These are phyloP conservation scores for Fragum sueziense DNA, from an alignment of 2,888 invertebrate genomes.

Conservation along the genomic window DNA sequence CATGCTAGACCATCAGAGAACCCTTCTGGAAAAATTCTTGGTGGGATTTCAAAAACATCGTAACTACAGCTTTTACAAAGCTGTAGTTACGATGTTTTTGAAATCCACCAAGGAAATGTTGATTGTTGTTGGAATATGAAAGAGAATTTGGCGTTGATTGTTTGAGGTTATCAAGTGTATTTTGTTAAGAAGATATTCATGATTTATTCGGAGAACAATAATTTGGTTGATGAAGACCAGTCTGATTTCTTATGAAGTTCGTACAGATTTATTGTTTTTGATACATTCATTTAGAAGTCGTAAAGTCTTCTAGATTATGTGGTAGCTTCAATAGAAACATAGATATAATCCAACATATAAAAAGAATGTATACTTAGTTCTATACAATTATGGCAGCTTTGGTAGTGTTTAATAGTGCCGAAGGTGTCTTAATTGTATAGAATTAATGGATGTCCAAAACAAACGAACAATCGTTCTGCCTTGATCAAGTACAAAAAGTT, in stretches of 20 bases:
- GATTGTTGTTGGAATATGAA: slow-evolving; percentile 6
- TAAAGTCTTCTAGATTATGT: not conserved
- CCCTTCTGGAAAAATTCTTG: slow-evolving; percentile 6
- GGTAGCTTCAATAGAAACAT: too few species aligned
- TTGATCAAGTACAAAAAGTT: too few species aligned
- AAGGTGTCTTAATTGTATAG: too few species aligned
- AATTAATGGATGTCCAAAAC: too few species aligned
- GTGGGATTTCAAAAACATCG: not conserved
- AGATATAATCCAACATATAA: too few species aligned
- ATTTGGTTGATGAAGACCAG: slow-evolving; percentile 10
- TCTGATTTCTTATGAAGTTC: slow-evolving; percentile 1
- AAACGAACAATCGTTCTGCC: too few species aligned
- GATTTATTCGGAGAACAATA: slow-evolving; percentile 11
- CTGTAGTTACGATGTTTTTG: not conserved
- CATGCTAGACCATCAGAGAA: slow-evolving; percentile 9
- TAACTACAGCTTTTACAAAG: not conserved
- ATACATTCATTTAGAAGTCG: slow-evolving; percentile 5
- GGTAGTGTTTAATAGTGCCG: too few species aligned
- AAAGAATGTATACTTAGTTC: too few species aligned
- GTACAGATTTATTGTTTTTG: slow-evolving; percentile 19
- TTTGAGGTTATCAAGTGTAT: slow-evolving; percentile 16
- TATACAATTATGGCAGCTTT: too few species aligned
- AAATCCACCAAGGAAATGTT: not conserved
- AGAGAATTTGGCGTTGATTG: not conserved
- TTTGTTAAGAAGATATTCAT: slow-evolving; percentile 16